These are phyloP conservation scores for Charanyca ferruginea DNA, from an alignment of 2,888 invertebrate species.

Conservation along the genomic window DNA sequence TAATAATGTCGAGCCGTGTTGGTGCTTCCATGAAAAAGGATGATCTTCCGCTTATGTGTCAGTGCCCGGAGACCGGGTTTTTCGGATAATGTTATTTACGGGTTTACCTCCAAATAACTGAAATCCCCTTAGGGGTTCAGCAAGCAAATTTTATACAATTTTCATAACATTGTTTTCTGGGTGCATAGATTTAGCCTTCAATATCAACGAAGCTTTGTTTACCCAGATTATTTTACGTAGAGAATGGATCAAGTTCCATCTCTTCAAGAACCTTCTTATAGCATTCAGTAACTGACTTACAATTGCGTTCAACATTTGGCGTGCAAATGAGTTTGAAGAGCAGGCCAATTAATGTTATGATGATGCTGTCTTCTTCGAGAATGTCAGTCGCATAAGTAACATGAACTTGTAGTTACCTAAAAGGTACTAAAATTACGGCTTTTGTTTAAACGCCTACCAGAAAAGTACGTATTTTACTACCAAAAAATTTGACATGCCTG, in stretches of 20 bases:
- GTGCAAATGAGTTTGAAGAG: neutral
- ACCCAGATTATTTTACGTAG: neutral
- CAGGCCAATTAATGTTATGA: no score
- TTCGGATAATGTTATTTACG: constrained; percentile 70
- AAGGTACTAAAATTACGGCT: neutral
- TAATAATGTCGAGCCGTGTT: constrained; percentile 63
- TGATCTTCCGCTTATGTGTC: constrained; percentile 70
- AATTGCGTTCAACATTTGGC: neutral
- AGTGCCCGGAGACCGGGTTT: constrained; percentile 57
- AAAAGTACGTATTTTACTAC: no score
- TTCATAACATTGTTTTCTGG: constrained; percentile 31
- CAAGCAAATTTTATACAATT: constrained; percentile 39
- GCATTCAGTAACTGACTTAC: neutral
- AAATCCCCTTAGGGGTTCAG: constrained; percentile 51
- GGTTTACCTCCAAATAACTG: constrained; percentile 62
- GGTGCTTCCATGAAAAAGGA: constrained; percentile 60
- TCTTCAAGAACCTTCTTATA: neutral
- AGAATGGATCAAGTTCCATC: neutral
- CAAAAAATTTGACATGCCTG: no score
- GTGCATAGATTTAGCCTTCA: neutral
- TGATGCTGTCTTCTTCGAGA: neutral
- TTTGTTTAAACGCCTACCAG: no score
- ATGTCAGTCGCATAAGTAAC: no score
- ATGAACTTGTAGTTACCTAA: no score
- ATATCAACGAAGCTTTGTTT: neutral